phyloP scores from a whole-genome alignment of 2,113 vertebrate species.

The Chloropsis cyanopogon region DNA sequence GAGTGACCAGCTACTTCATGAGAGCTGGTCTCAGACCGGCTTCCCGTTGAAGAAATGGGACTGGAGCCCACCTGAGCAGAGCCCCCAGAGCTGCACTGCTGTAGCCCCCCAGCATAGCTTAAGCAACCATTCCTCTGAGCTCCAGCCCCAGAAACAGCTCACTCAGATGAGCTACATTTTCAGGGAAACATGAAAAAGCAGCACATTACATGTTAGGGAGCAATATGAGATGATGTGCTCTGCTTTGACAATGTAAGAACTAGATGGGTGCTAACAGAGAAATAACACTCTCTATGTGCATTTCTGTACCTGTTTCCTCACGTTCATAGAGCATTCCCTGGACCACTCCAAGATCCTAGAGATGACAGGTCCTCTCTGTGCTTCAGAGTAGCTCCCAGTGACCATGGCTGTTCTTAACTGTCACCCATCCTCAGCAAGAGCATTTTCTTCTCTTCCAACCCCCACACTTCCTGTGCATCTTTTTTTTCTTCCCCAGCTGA shows the following conservation, averaged over 20 bases:
- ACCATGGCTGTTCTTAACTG: background rate
- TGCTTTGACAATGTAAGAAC: background rate
- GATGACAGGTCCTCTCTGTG: background rate
- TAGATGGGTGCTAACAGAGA: background rate
- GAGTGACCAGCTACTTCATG: background rate
- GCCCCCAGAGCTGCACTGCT: background rate
- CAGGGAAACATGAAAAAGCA: background rate
- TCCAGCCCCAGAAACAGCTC: background rate
- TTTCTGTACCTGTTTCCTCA: background rate
- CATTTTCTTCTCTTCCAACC: conserved; percentile 4
- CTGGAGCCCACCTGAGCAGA: background rate
- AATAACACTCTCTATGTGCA: background rate
- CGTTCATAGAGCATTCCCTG: rapidly evolving
- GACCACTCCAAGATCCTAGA: background rate
- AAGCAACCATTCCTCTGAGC: background rate
- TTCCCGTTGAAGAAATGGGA: background rate
- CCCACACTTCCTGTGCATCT: conserved; percentile 54
- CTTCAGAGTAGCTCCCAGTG: background rate
- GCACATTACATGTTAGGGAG: background rate
- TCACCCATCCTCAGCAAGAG: background rate
- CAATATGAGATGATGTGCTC: background rate
- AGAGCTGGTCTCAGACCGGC: background rate
- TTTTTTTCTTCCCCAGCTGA: conserved; percentile 7
- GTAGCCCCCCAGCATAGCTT: background rate
- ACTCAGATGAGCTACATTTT: background rate